Evolutionary conservation across 2,113 vertebrate genomes (phyloP).

Genomic region (Scartelaos histophorus): DNA sequence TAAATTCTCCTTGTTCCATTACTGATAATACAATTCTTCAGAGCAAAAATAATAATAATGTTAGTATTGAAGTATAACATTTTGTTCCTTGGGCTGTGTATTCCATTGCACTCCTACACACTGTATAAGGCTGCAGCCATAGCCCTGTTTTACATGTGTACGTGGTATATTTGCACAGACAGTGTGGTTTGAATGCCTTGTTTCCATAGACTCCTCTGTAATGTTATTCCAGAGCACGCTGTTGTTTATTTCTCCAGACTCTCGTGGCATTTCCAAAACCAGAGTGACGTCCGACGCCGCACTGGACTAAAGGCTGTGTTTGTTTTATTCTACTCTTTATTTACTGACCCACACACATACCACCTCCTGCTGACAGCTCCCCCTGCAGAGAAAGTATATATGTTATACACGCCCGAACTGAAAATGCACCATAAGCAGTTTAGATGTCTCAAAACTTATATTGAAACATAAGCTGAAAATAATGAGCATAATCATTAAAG

Average conservation of each 20-base stretch:
- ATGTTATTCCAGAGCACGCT: slow-evolving; percentile 20
- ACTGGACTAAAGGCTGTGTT: slow-evolving; percentile 41
- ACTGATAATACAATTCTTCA: too few relatives aligned
- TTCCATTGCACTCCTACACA: neutral
- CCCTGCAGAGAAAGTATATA: slow-evolving; percentile 34
- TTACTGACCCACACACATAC: slow-evolving; percentile 29
- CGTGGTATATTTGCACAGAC: slow-evolving; percentile 24
- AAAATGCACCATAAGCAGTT: neutral
- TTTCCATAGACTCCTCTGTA: slow-evolving; percentile 35
- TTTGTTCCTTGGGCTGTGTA: neutral
- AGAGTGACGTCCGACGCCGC: slow-evolving; percentile 23
- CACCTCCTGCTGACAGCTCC: neutral
- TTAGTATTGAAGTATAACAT: too few relatives aligned
- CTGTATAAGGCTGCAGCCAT: slow-evolving; percentile 5
- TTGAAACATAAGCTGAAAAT: neutral
- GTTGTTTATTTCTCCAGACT: slow-evolving; percentile 48
- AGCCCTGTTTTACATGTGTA: slow-evolving; percentile 1
- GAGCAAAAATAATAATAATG: too few relatives aligned
- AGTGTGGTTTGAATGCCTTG: slow-evolving; percentile 17
- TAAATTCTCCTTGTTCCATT: too few relatives aligned
- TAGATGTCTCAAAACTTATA: neutral
- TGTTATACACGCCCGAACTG: slow-evolving; percentile 11
- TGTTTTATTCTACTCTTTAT: slow-evolving; percentile 33
- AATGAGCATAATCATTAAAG: too few relatives aligned
- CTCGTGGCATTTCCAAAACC: slow-evolving; percentile 47